Evolutionary conservation across 2,797 vertebrate genomes (phyloP), one percentile per base, ranked within the genome.

Genomic region (Morus bassanus): DNA sequence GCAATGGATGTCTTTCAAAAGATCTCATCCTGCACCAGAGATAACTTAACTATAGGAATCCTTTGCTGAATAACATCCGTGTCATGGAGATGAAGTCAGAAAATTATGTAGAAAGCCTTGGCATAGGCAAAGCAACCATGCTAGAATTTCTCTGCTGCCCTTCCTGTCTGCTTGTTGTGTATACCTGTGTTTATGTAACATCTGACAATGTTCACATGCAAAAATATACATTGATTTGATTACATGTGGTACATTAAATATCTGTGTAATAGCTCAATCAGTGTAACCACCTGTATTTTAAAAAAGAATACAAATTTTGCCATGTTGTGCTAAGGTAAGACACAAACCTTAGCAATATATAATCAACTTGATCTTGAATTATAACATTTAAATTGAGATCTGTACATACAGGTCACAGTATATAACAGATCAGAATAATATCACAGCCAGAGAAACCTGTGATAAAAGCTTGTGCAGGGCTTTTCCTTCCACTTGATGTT

Each of bases 401-500:
- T 53, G 16, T 51, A 76, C 12, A 10, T 83, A 35, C 48, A 39
- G 37, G 10, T 39, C 37, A 39, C 37, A 10, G 37, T 39, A 39
- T 39, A 39, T 39, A 39, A 39, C 37, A 39, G 37, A 39, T 39
- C 37, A 39, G 8, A 39, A 39, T 39, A 39, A 39, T 39, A 39
- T 39, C 37, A 39, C 37, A 95, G 30, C 33, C 45, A 94, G 65
- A 85, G 75, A 79, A 84, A 93, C 24, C 51, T 67, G 46, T 82
- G 69, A 91, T 78, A 84, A 90, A 97, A 95, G 10, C 43, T 87
- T 39, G 4, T 74, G 41, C 43, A 81, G 50, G 61, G 24, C 21
- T 93, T 97, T 97, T 89, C 15, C 46, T 93, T 96, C 57, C 68
- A 73, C 85, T 93, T 93, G 74, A 82, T 95, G 41, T 96, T 97